Evolutionary conservation across 1,140 invertebrate species (phyloP).

Genomic region (Bombus picipes): DNA sequence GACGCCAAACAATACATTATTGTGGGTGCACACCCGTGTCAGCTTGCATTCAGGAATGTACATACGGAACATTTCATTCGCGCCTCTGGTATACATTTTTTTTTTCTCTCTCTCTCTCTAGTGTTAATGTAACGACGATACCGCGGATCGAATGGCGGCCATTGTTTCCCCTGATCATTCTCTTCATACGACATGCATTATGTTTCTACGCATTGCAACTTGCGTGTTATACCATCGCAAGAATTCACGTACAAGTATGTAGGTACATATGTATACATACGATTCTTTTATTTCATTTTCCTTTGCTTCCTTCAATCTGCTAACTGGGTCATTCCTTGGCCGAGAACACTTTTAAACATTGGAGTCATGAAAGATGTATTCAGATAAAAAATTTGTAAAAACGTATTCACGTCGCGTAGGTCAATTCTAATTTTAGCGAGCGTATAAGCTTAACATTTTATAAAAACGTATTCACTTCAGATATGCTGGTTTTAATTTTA

Average conservation of each 20-base stretch:
- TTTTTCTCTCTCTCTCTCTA: neutral
- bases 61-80: constrained; percentile 42
- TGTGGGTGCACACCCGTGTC: constrained; percentile 29
- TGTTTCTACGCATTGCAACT: neutral
- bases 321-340: neutral
- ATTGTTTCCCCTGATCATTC: constrained; percentile 31
- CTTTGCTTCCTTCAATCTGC: neutral
- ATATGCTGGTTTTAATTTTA: neutral
- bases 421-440: too few relatives aligned
- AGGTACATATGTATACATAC: neutral
- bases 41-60: constrained; percentile 10
- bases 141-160: constrained; percentile 18
- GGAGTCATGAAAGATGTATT: neutral
- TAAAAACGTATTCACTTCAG: neutral
- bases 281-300: neutral
- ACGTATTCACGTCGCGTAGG: neutral
- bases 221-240: neutral
- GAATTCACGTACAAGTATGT: neutral
- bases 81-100: constrained; percentile 29
- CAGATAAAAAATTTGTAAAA: neutral
- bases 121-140: constrained; percentile 22
- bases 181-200: neutral
- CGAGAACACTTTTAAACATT: neutral
- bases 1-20: constrained; percentile 52
- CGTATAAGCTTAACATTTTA: too few relatives aligned